Evolutionary conservation across 2,888 invertebrate genomes (phyloP).

Genomic region (Argyra leucocephala): DNA sequence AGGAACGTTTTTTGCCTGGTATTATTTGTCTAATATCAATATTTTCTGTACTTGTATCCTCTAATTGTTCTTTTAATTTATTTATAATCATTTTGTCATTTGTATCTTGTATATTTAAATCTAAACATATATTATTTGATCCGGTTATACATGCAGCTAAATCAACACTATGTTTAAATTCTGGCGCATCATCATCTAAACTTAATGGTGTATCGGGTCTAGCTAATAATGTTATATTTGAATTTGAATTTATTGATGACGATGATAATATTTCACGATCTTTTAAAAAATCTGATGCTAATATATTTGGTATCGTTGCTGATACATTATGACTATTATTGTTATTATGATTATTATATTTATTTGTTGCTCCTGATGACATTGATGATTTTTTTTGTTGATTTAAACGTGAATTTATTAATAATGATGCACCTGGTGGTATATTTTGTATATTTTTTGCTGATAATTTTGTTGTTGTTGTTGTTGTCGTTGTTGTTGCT

Average conservation of each 20-base stretch:
- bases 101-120: slow-evolving; percentile 24
- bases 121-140: slow-evolving; percentile 40
- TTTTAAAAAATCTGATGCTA: slow-evolving; percentile 27
- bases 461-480: slow-evolving; percentile 22
- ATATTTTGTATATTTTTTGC: slow-evolving; percentile 32
- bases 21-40: slow-evolving; percentile 27
- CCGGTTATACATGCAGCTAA: slow-evolving; percentile 41
- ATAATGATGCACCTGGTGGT: slow-evolving; percentile 39
- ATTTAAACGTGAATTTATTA: slow-evolving; percentile 32
- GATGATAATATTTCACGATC: slow-evolving; percentile 25
- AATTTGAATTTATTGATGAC: slow-evolving; percentile 15
- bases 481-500: slow-evolving; percentile 20
- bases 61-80: slow-evolving; percentile 36
- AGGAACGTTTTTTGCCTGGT: slow-evolving; percentile 21
- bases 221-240: slow-evolving; percentile 3
- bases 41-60: slow-evolving; percentile 34
- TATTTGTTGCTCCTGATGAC: slow-evolving; percentile 21
- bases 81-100: slow-evolving; percentile 31
- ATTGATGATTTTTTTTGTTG: slow-evolving; percentile 24
- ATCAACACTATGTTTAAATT: slow-evolving; percentile 39
- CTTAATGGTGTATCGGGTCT: slow-evolving; percentile 38
- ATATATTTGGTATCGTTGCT: slow-evolving; percentile 26
- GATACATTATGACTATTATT: slow-evolving; percentile 21
- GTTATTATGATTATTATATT: slow-evolving; percentile 22
- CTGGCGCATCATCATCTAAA: slow-evolving; percentile 35